Percentiles rank a stretch among this genome's conserved stretches.
phyloP scores from a whole-genome alignment of 2,113 vertebrate genomes.

The Urocolius indicus region DNA sequence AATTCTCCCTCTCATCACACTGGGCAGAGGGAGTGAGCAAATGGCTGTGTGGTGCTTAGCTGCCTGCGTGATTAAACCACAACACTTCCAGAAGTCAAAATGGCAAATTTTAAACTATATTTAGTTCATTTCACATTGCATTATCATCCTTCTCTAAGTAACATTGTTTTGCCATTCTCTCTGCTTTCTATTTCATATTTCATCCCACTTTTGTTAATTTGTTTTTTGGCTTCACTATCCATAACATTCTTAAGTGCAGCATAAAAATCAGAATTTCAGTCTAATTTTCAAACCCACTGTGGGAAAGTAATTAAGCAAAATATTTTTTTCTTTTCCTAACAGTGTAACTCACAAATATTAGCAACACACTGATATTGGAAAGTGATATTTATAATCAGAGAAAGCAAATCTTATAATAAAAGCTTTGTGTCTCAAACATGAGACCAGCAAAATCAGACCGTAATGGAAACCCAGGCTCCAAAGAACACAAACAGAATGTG shows the following conservation, averaged over 20 bases:
- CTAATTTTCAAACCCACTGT: constrained; percentile 47
- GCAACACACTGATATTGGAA: not conserved
- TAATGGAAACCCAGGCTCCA: not conserved
- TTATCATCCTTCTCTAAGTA: not conserved
- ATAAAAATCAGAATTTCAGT: constrained; percentile 29
- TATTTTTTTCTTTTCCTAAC: constrained; percentile 3
- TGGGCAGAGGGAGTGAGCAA: too few species aligned
- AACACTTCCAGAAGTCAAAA: not conserved
- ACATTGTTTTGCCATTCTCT: not conserved
- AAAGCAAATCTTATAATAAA: not conserved
- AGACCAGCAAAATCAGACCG: not conserved
- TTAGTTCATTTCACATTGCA: not conserved
- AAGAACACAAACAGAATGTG: not conserved
- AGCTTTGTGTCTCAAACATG: not conserved
- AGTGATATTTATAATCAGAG: not conserved
- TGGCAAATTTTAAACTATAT: not conserved
- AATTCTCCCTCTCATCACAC: too few species aligned
- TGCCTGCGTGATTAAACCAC: too few species aligned
- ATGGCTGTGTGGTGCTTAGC: too few species aligned
- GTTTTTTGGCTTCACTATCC: constrained; percentile 56
- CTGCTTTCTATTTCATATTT: constrained; percentile 12
- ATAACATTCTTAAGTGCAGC: constrained; percentile 1
- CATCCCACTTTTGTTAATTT: not conserved
- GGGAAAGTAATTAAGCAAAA: constrained; percentile 55
- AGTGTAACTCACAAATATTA: not conserved